Evolutionary conservation across 2,113 vertebrate species (phyloP), one percentile per base, ranked within the genome.

Genomic region (Alosa alosa): DNA sequence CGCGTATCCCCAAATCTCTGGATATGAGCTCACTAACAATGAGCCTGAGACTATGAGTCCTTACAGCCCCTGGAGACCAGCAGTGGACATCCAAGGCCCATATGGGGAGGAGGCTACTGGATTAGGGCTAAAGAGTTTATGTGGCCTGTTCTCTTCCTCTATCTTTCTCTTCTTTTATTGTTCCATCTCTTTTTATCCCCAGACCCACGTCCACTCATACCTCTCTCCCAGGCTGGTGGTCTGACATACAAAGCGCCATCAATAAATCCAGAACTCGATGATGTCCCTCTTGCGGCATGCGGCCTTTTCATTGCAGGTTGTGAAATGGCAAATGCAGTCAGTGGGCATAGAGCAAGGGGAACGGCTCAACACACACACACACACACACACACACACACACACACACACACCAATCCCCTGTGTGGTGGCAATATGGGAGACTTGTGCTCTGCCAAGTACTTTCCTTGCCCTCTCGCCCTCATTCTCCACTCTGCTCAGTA

Each of bases 1-100:
- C 60, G 82, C 83, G 86, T 75, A 36, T 15, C 72, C 11, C 84
- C 86, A 89, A 50, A 86, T 86, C 85, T 50, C 84, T 8, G 0
- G 91, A 92, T 90, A 88, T 88, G 89, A 92, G 85, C 60, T 83
- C 88, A 89, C 86, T 95, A 92, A 94, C 31, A 95, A 94, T 92
- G 93, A 94, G 93, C 91, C 95, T 95, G 94, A 95, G 93, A 88
- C 87, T 90, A 87, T 86, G 92, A 89, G 92, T 87, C 83, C 81
- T 13, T 86, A 89, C 90, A 90, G 17, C 88, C 89, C 89, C 85
- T 57, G 85, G 88, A 91, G 89, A 91, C 88, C 90, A 55, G 55
- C 31, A 89, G 89, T 88, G 57, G 8, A 90, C 81, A 68, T 60
- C 81, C 44, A 4, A 36, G 89, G 90, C 88, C 90, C 81, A 93